Evolutionary conservation across 53 echinoderm and acorn worm genomes (phyloP).

Genomic region (Glandiceps talaboti): DNA sequence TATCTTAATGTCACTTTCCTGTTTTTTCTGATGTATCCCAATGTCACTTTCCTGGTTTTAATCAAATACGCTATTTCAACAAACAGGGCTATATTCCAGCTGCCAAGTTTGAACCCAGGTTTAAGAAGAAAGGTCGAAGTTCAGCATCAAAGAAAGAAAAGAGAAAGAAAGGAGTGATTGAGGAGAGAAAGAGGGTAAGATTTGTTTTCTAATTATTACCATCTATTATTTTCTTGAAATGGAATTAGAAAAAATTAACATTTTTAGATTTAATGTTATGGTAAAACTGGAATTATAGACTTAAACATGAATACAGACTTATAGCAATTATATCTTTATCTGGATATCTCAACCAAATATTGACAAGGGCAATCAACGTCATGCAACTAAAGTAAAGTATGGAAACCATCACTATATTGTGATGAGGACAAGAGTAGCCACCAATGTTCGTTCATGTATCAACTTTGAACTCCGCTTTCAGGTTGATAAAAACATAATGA

Average conservation of each 20-base stretch:
- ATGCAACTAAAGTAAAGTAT: background rate
- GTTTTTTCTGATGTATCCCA: too few relatives aligned
- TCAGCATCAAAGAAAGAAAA: constrained; percentile 47
- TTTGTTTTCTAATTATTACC: background rate
- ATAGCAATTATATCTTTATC: background rate
- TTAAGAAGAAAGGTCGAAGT: constrained; percentile 73
- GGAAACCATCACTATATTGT: too few relatives aligned
- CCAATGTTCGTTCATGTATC: too few relatives aligned
- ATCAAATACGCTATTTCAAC: too few relatives aligned
- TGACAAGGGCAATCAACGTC: background rate
- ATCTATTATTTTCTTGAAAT: background rate
- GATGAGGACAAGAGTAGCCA: too few relatives aligned
- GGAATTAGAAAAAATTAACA: background rate
- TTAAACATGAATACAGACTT: background rate
- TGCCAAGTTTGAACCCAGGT: constrained; percentile 52
- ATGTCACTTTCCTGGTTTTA: too few relatives aligned
- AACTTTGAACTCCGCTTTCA: too few relatives aligned
- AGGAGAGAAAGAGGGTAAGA: constrained; percentile 71
- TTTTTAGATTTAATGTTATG: background rate
- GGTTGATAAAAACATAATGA: too few relatives aligned
- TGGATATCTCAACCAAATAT: background rate
- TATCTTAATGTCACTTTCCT: too few relatives aligned
- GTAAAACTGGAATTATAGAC: background rate
- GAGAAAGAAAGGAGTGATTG: constrained; percentile 63
- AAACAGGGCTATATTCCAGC: constrained; percentile 34